These are phyloP conservation scores for Periphyllus acericola DNA, from an alignment of 2,888 invertebrate species.

Conservation along the genomic window DNA sequence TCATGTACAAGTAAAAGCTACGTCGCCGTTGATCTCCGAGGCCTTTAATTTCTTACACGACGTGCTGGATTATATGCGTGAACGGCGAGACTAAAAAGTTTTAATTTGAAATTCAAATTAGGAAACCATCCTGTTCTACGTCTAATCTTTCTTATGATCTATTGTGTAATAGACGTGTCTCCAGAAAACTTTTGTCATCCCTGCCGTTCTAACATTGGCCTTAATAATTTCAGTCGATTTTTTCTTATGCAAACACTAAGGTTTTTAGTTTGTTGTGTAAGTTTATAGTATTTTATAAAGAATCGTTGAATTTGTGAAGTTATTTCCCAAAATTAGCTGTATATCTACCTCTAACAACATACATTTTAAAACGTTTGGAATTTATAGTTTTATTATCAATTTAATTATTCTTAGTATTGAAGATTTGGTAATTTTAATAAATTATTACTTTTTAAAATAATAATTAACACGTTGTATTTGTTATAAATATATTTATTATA, in stretches of 20 bases:
- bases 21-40: conserved; percentile 30
- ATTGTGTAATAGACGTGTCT: conserved; percentile 10
- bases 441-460: no score
- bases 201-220: neutral
- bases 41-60: conserved; percentile 53
- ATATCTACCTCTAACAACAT: no score
- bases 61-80: conserved; percentile 21
- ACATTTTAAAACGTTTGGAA: no score
- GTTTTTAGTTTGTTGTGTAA: no score
- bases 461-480: no score
- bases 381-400: no score
- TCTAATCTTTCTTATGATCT: conserved; percentile 38
- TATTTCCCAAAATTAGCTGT: no score
- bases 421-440: no score
- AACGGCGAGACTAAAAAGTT: conserved; percentile 39
- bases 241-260: neutral
- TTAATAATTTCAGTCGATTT: neutral
- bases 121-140: neutral
- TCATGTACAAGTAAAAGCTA: conserved; percentile 6
- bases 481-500: no score
- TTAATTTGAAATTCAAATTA: conserved; percentile 57
- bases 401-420: no score
- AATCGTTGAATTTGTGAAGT: no score
- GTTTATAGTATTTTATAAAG: no score
- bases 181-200: conserved; percentile 21